Base-by-base conservation (phyloP, 2,797 vertebrate genomes). In the Apogon hyalosoma region DNA sequence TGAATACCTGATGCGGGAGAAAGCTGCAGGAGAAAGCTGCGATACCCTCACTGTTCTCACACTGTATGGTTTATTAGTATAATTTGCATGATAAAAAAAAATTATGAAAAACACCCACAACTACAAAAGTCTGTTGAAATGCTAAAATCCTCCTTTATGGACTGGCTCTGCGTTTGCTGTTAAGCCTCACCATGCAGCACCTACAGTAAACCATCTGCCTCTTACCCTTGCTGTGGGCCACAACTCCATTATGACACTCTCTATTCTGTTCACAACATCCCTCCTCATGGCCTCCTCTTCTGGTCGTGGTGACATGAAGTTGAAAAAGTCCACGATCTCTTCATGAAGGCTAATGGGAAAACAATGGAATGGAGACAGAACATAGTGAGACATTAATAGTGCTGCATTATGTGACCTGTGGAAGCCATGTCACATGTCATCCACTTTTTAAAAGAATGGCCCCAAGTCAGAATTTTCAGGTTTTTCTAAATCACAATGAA, bases 271-370 rank as follows among this genome's bases (percentile, higher is more conserved):
- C 66, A 99, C 97, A 1, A 99, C 98, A 73, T 98, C 96, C 77
- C 94, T 94, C 59, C 98, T 96, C 97, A 99, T 99, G 56, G 95
- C 94, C 77, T 96, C 96, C 92, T 99, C 98, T 84, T 98, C 97
- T 7, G 96, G 95, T 72, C 96, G 93, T 28, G 98, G 98, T 10
- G 97, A 98, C 96, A 99, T 98, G 91, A 98, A 99, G 90, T 95
- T 95, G 89, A 98, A 98, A 58, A 99, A 99, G 82, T 99, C 98
- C 79, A 98, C 87, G 51, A 99, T 98, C 93, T 99, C 98, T 88
- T 99, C 97, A 64, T 99, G 98, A 5, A 99, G 94, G 46, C 97
- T 99, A 91, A 21, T 36, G 3, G 28, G 15, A 15, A 66, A 42
- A 67, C 2, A 58, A 53, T 4, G 2, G 1, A 19, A 1, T 11